phyloP scores from a whole-genome alignment of 64 coral and sea anemone species.

The Platygyra sinensis region DNA sequence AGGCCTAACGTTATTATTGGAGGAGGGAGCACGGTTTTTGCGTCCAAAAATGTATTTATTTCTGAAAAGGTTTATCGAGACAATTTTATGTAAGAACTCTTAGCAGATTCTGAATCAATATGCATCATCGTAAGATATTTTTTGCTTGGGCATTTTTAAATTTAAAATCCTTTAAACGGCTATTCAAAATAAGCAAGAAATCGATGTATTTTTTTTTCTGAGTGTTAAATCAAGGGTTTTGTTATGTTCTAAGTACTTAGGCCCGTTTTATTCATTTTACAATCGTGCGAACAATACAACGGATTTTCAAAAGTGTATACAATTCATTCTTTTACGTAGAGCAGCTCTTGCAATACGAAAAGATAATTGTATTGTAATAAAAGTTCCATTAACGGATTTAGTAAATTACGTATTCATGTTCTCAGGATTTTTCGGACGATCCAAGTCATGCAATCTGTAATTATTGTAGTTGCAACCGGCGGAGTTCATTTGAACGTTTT shows the following conservation, averaged over 20 bases:
- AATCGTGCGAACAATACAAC: too few relatives aligned
- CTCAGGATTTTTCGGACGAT: neutral
- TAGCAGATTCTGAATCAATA: neutral
- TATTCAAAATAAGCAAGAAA: too few relatives aligned
- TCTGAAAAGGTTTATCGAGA: conserved; percentile 41
- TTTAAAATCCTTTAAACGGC: too few relatives aligned
- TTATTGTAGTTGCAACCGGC: neutral
- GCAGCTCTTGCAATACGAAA: neutral
- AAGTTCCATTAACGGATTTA: neutral
- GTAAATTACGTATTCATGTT: neutral
- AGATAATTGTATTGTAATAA: neutral
- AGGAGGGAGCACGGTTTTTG: conserved; percentile 42
- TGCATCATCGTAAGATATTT: neutral
- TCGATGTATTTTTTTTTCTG: too few relatives aligned
- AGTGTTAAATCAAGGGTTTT: too few relatives aligned
- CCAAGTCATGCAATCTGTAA: neutral
- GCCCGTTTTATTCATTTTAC: too few relatives aligned
- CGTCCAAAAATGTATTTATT: conserved; percentile 56
- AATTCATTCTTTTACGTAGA: too few relatives aligned
- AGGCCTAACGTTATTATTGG: conserved; percentile 54
- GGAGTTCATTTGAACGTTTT: too few relatives aligned
- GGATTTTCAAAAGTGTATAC: too few relatives aligned
- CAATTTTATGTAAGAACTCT: neutral
- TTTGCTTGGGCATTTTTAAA: neutral
- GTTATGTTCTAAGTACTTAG: too few relatives aligned